Base-by-base conservation (phyloP, 1,140 invertebrate genomes). In the Coelopa frigida region DNA sequence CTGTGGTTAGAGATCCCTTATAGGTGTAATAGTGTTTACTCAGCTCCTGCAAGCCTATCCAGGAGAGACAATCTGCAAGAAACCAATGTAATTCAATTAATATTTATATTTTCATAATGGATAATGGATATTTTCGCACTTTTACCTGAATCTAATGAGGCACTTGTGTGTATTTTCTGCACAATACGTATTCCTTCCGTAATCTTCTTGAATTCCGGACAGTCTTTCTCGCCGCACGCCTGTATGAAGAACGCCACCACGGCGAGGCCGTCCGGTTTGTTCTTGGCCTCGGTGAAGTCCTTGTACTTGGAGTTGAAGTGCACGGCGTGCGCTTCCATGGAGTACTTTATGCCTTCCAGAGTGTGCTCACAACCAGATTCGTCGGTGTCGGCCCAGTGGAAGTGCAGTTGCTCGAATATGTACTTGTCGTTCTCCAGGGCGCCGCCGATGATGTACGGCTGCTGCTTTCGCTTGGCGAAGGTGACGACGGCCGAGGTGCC, bases 301-400 rank as follows among this genome's bases (percentile, higher is more conserved):
- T 70, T 69, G 56, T 89, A 89, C 60, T 83, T 84, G 50, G 75
- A 76, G 49, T 88, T 89, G 61, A 79, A 88, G 62, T 89, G 86
- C 0, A 90, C 83, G 15, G 83, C 75, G 56, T 91, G 87, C 12
- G 84, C 78, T 73, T 88, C 82, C 68, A 83, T 84, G 12, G 82
- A 81, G 55, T 78, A 85, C 53, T 57, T 70, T 37, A 68, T 68
- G 47, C 73, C 73, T 55, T 86, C 83, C 29, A 93, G 77, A 3
- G 77, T 80, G 58, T 91, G 88, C 69, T 92, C 87, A 17, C 84
- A 87, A 2, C 87, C 88, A 6, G 72, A 65, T 15, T 75, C 75
- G 51, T 85, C 77, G 35, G 77, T 77, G 15, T 76, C 72, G 6
- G 84, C 84, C 84, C 87, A 91, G 56, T 89, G 87, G 52, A 90